A percentile compares a stretch with the other conserved stretches of the same genome.
Conservation (phyloP, 2,113 vertebrate species). For the Sinosuthora webbiana region DNA sequence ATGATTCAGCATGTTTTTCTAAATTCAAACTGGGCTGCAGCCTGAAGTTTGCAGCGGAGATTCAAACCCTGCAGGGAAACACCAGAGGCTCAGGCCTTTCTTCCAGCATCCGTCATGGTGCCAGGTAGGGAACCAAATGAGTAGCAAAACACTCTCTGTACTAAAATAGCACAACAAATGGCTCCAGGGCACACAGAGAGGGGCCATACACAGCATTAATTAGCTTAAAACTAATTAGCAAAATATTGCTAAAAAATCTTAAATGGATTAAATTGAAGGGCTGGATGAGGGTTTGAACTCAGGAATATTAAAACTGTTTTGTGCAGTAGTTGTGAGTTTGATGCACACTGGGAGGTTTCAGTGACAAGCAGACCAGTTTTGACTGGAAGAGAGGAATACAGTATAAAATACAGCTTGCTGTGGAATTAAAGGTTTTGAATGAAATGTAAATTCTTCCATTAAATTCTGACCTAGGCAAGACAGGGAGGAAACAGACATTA, state of each 20-base stretch:
- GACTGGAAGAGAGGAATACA: not conserved
- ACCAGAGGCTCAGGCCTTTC: not conserved
- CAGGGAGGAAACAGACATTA: not conserved
- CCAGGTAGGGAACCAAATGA: constrained; percentile 20
- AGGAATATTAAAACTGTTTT: not conserved
- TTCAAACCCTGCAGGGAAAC: constrained; percentile 18
- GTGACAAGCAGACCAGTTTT: not conserved
- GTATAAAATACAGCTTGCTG: not conserved
- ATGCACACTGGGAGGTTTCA: not conserved
- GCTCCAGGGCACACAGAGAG: constrained; percentile 33
- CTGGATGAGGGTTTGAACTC: constrained; percentile 9
- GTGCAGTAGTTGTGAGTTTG: not conserved
- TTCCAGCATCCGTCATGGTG: not conserved
- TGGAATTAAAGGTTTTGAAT: not conserved
- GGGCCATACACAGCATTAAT: constrained; percentile 15
- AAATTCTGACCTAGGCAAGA: not conserved
- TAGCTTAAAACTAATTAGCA: constrained; percentile 24
- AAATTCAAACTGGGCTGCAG: constrained; percentile 9
- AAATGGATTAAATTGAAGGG: not conserved
- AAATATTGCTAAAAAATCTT: constrained; percentile 20
- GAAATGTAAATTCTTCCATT: not conserved
- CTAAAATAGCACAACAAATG: constrained; percentile 18
- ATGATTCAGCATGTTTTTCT: constrained; percentile 30
- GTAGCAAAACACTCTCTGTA: not conserved
- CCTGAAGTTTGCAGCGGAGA: not conserved